These are phyloP conservation scores for Oryzias woworae DNA, from an alignment of 2,113 vertebrate genomes.

Conservation along the genomic window DNA sequence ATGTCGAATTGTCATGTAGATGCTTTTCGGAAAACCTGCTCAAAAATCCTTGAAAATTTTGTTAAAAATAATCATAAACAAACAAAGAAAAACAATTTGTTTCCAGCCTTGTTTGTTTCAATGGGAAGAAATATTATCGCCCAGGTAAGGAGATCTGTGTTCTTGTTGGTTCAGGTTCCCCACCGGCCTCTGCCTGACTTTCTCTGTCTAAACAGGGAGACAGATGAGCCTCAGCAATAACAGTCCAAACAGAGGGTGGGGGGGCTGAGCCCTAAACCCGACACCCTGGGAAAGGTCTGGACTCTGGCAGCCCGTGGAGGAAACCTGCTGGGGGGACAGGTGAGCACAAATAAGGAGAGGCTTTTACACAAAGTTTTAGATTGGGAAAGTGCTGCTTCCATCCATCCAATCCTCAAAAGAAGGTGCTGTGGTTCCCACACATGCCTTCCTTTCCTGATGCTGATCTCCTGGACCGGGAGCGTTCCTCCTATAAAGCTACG, in stretches of 20 bases:
- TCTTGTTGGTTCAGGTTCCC: slow-evolving; percentile 41
- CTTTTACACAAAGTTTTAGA: slow-evolving; percentile 3
- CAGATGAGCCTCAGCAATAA: slow-evolving; percentile 73
- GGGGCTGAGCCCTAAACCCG: slow-evolving; percentile 57
- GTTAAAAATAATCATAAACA: slow-evolving; percentile 26
- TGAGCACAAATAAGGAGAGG: background rate
- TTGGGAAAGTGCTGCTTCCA: slow-evolving; percentile 53
- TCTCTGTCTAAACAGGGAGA: slow-evolving; percentile 53
- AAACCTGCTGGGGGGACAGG: slow-evolving; percentile 53
- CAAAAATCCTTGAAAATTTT: slow-evolving; percentile 1
- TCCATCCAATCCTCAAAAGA: background rate
- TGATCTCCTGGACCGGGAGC: too few relatives aligned
- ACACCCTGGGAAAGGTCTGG: slow-evolving; percentile 77
- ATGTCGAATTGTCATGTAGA: too few relatives aligned
- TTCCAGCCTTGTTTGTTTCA: slow-evolving; percentile 29
- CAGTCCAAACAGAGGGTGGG: slow-evolving; percentile 56
- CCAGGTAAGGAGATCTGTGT: slow-evolving; percentile 55
- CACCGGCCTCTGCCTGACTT: slow-evolving; percentile 25
- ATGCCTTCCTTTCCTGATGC: too few relatives aligned
- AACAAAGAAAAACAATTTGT: slow-evolving; percentile 28
- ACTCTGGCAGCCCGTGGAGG: slow-evolving; percentile 40
- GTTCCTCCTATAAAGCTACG: too few relatives aligned
- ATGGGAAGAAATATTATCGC: slow-evolving; percentile 68
- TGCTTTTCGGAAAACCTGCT: too few relatives aligned
- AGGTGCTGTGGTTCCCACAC: background rate